Evolutionary conservation across 2,113 vertebrate species (phyloP), one percentile per base, ranked within the genome.

Genomic region (Cyprinodon tularosa): DNA sequence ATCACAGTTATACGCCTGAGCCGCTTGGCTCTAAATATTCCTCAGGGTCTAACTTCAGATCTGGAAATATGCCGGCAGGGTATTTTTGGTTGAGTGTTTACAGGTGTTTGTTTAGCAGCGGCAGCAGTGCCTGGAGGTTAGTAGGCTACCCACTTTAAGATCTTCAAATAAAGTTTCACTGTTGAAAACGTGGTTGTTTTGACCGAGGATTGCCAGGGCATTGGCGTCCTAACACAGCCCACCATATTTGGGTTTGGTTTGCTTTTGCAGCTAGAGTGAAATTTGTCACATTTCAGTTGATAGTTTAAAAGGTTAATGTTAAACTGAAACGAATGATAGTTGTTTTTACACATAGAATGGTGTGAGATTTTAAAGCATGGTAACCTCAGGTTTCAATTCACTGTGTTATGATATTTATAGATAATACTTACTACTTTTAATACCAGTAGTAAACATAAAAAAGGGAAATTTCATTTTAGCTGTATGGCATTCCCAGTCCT

Each of bases 1-100:
- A 57, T 82, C 79, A 83, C 63, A 86, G 87, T 88, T 76, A 65
- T 72, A 73, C 89, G 87, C 29, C 57, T 3, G 72, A 86, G 79
- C 81, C 65, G 68, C 84, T 80, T 12, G 68, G 17, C 85, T 86
- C 78, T 86, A 87, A 91, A 91, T 85, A 87, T 71, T 87, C 82
- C 40, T 66, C 0, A 1, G 62, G 60, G 71, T 80, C 88, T 90
- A 91, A 89, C 76, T 91, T 92, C 63, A 86, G 88, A 82, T 71
- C 86, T 90, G 89, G 80, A 88, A 69, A 82, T 57, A 73, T 86
- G 89, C 89, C 88, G 82, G 84, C 70, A 9, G 63, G 66, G 74
- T 91, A 91, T 93, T 91, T 93, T 80, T 82, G 84, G 88, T 74
- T 79, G 74, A 40, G 78, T 81, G 81, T 92, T 90, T 91, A 87